phyloP scores from a whole-genome alignment of 1,140 invertebrate genomes.

The Acromyrmex charruanus region DNA sequence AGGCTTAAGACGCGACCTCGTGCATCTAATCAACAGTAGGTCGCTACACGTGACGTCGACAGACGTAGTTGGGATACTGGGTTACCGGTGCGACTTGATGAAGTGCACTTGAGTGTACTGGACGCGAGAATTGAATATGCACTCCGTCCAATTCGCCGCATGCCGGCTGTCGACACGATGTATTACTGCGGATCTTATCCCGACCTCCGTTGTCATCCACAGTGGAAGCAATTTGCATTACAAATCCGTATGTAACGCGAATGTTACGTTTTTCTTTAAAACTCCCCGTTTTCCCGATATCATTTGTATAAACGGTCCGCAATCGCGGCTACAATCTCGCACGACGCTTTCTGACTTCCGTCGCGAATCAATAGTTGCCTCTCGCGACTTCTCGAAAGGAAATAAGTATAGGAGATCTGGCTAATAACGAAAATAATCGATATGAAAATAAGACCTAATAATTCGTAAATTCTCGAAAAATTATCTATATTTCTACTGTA shows the following conservation, averaged over 20 bases:
- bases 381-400: background rate
- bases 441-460: background rate
- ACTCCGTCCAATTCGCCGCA: constrained; percentile 80
- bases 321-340: constrained; percentile 12
- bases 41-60: constrained; percentile 72
- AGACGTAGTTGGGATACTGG: constrained; percentile 67
- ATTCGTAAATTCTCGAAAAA: background rate
- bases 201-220: constrained; percentile 80
- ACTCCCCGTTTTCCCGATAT: background rate
- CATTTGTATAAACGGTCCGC: constrained; percentile 41
- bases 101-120: constrained; percentile 81
- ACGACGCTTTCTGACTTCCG: background rate
- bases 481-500: background rate
- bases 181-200: constrained; percentile 86
- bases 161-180: constrained; percentile 84
- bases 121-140: constrained; percentile 85
- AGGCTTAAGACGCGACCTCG: background rate
- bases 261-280: background rate
- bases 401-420: background rate
- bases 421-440: background rate
- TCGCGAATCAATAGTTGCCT: background rate
- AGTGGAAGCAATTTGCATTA: constrained; percentile 82
- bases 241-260: constrained; percentile 68
- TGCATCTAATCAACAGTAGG: constrained; percentile 62
- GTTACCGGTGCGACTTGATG: constrained; percentile 80